A percentile compares a stretch with the other conserved stretches of the same genome.
These are phyloP conservation scores for Platichthys stellatus DNA, from an alignment of 2,113 vertebrate species.

Conservation along the genomic window DNA sequence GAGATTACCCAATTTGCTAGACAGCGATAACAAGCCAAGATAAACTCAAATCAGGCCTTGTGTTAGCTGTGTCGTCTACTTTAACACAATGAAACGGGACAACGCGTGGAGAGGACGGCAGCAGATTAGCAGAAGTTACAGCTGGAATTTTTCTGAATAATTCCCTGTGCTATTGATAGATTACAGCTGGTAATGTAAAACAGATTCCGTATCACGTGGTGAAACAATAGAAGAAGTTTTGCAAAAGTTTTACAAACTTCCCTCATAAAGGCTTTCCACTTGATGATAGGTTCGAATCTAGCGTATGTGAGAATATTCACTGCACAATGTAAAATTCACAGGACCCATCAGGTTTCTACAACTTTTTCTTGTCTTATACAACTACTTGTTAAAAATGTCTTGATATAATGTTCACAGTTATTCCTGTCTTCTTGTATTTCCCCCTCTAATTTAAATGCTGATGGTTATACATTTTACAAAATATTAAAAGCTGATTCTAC, in stretches of 20 bases:
- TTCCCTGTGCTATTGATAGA: neutral
- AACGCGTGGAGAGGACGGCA: neutral
- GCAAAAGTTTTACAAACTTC: constrained; percentile 3
- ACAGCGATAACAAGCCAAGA: neutral
- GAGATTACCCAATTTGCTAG: neutral
- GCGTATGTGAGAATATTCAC: neutral
- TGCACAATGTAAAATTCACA: neutral
- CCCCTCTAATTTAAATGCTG: neutral
- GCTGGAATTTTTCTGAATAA: constrained; percentile 5
- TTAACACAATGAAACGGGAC: constrained; percentile 1
- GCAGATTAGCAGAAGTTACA: neutral
- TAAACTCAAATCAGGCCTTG: neutral
- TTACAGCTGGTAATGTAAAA: constrained; percentile 1
- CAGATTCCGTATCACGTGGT: neutral
- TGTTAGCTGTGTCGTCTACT: neutral
- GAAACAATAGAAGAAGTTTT: neutral
- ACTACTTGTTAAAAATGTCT: neutral
- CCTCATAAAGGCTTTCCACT: neutral
- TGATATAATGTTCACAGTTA: too few species aligned
- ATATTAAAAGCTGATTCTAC: neutral
- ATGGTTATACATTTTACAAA: neutral
- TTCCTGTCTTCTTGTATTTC: neutral
- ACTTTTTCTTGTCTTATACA: neutral
- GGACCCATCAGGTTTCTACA: neutral
- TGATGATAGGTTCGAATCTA: neutral